phyloP scores from a whole-genome alignment of 2,113 vertebrate species.

The Delphinus delphis region DNA sequence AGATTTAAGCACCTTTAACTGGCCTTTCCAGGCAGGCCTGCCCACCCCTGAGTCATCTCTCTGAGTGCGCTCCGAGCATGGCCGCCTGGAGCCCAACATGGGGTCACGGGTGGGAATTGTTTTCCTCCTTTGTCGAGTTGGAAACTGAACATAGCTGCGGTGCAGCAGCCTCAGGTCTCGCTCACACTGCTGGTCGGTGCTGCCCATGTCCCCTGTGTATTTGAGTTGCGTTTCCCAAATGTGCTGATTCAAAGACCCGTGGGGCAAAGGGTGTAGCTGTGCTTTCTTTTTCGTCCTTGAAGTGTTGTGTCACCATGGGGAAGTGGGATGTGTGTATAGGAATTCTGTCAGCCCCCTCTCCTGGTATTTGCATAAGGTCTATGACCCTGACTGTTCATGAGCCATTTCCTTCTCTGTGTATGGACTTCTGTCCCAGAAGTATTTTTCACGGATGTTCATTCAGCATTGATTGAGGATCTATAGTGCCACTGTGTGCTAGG shows the following conservation, averaged over 20 bases:
- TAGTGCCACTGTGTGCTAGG: not conserved
- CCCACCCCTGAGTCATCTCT: conserved; percentile 64
- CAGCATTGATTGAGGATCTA: not conserved
- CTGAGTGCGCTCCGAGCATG: conserved; percentile 45
- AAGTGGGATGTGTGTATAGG: not conserved
- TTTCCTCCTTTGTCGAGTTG: not conserved
- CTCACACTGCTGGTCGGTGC: not conserved
- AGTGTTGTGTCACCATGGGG: not conserved
- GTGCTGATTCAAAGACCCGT: not conserved
- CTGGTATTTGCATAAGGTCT: not conserved
- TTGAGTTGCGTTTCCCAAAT: not conserved
- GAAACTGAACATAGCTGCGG: not conserved
- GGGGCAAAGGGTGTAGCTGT: not conserved
- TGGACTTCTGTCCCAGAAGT: not conserved
- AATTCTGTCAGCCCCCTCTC: not conserved
- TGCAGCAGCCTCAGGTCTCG: not conserved
- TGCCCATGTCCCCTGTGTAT: not conserved
- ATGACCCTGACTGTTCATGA: not conserved
- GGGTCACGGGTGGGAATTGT: not conserved
- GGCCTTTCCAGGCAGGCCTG: conserved; percentile 53
- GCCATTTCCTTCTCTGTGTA: not conserved
- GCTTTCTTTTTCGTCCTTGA: not conserved
- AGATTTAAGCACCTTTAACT: conserved; percentile 76
- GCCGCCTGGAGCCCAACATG: not conserved
- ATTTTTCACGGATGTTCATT: conserved; percentile 24